These are phyloP conservation scores for Epizoanthus illoricatus DNA, from an alignment of 92 coral and sea anemone genomes.

Conservation along the genomic window DNA sequence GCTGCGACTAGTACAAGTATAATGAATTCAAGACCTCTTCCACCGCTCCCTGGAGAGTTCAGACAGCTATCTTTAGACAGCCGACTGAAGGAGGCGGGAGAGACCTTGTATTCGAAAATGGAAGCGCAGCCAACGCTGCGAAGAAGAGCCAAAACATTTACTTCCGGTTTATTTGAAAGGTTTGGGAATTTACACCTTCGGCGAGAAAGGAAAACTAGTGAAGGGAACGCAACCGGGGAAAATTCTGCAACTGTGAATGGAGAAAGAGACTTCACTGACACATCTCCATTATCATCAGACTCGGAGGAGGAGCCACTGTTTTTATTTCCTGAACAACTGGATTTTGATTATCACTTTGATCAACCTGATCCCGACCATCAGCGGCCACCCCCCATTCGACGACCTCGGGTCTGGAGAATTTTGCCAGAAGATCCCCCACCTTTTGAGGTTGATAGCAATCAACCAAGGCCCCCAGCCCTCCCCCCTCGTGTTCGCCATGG, in stretches of 20 bases:
- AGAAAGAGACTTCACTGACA: too few relatives aligned
- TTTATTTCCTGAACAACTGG: too few relatives aligned
- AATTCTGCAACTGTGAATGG: background rate
- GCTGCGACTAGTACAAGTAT: background rate
- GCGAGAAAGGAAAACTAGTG: conserved; percentile 17
- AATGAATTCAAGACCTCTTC: conserved; percentile 8
- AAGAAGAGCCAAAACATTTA: conserved; percentile 21
- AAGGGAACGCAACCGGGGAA: background rate
- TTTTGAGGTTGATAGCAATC: background rate
- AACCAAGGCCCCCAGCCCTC: conserved; percentile 27
- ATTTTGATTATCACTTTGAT: too few relatives aligned
- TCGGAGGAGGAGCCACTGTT: too few relatives aligned
- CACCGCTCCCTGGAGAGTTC: conserved; percentile 8
- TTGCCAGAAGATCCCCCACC: too few relatives aligned
- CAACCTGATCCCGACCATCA: too few relatives aligned
- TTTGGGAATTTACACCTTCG: conserved; percentile 19
- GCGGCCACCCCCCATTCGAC: too few relatives aligned
- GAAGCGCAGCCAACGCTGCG: background rate
- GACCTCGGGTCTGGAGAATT: too few relatives aligned
- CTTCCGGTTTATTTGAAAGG: conserved; percentile 30
- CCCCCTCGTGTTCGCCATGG: conserved; percentile 19
- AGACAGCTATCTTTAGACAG: background rate
- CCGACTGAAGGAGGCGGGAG: background rate
- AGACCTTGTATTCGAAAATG: background rate
- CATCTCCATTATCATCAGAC: too few relatives aligned